Conservation (phyloP, 2,113 vertebrate species). For the Copsychus sechellarum region DNA sequence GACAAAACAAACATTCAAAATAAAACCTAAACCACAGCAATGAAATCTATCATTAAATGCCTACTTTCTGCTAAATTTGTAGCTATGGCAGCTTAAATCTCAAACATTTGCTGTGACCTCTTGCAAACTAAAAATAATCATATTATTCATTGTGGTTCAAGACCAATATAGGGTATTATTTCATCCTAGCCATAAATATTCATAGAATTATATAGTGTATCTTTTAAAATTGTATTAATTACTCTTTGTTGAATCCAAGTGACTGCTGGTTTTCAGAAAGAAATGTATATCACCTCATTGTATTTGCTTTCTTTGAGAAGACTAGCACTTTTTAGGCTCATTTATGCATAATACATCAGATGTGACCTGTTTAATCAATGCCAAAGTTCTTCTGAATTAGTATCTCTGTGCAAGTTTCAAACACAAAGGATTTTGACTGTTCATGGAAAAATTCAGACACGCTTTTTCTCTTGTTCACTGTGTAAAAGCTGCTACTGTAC, state of each 20-base stretch:
- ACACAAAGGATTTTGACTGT: conserved; percentile 62
- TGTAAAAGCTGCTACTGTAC: conserved; percentile 35
- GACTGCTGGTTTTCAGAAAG: conserved; percentile 52
- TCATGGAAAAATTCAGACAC: conserved; percentile 61
- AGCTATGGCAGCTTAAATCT: conserved; percentile 72
- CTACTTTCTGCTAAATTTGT: conserved; percentile 84
- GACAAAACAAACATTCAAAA: conserved; percentile 85
- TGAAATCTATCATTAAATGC: conserved; percentile 84
- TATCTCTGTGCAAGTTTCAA: conserved; percentile 27
- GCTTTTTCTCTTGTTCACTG: conserved; percentile 11
- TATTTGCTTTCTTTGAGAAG: conserved; percentile 12
- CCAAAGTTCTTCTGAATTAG: conserved; percentile 55
- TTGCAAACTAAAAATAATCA: conserved; percentile 78
- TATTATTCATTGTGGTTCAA: conserved; percentile 73
- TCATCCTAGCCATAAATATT: conserved; percentile 57
- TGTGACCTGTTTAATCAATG: conserved; percentile 61
- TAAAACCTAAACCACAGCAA: conserved; percentile 79
- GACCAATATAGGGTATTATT: conserved; percentile 63
- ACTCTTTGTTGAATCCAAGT: conserved; percentile 60
- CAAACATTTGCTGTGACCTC: conserved; percentile 74
- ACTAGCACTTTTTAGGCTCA: conserved; percentile 28
- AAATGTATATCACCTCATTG: neutral
- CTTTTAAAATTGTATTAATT: conserved; percentile 73
- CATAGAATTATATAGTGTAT: conserved; percentile 16
- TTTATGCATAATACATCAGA: conserved; percentile 65